Evolutionary conservation across 2,113 vertebrate genomes (phyloP).

Genomic region (Canis aureus): DNA sequence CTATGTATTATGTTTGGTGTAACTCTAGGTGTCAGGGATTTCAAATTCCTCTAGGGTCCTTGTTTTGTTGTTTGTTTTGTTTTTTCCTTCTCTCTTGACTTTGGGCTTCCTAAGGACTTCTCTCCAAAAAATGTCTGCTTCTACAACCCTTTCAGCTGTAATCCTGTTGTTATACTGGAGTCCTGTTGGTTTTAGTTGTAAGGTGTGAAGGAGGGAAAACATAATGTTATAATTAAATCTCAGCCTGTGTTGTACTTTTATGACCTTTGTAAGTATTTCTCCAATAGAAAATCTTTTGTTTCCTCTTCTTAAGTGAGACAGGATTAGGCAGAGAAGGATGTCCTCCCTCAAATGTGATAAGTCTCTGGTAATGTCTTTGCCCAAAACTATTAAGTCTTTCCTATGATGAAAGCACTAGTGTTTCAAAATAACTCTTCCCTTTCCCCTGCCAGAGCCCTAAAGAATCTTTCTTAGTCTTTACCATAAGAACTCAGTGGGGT

Average conservation of each 20-base stretch:
- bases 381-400: background rate
- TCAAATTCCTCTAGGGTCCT: background rate
- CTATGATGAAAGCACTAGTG: background rate
- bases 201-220: background rate
- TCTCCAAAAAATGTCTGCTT: background rate
- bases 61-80: background rate
- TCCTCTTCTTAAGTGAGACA: background rate
- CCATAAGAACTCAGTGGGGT: background rate
- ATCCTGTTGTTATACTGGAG: background rate
- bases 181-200: background rate
- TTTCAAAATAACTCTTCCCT: background rate
- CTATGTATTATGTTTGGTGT: background rate
- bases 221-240: background rate
- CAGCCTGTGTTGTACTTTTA: background rate
- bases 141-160: background rate
- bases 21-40: background rate
- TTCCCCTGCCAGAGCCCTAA: background rate
- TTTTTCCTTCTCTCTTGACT: background rate
- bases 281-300: background rate
- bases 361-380: background rate
- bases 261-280: background rate
- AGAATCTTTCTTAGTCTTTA: background rate
- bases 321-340: background rate
- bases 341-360: background rate
- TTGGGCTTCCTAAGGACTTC: background rate